Evolutionary conservation across 2,113 vertebrate species (phyloP).

Genomic region (Leptodactylus fuscus): DNA sequence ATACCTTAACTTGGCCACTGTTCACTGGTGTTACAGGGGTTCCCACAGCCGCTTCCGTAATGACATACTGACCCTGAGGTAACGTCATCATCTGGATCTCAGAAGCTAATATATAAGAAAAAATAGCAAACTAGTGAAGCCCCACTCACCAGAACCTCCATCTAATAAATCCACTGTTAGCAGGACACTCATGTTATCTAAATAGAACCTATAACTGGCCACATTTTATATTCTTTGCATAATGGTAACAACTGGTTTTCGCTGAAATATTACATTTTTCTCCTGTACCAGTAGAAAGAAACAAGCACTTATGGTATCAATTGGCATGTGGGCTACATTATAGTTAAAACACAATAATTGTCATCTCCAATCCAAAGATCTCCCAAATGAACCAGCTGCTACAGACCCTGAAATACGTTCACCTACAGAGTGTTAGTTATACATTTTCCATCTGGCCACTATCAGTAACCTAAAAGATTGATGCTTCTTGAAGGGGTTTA

Average conservation of each 20-base stretch:
- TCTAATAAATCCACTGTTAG: no score
- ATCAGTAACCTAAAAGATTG: background rate
- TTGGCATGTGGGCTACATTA: background rate
- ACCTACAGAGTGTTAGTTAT: no score
- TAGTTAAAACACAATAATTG: background rate
- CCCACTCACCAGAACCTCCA: background rate
- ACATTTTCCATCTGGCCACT: no score
- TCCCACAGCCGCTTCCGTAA: conserved; percentile 86
- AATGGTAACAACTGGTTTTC: no score
- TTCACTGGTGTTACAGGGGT: conserved; percentile 84
- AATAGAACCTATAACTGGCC: no score
- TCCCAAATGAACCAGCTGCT: background rate
- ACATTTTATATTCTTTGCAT: no score
- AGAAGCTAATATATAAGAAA: conserved; percentile 76
- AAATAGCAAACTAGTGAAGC: background rate
- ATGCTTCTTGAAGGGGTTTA: no score
- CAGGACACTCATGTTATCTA: no score
- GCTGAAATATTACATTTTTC: background rate
- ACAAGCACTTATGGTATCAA: background rate
- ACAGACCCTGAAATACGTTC: background rate
- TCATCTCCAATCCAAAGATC: no score
- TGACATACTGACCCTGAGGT: conserved; percentile 93
- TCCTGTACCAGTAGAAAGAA: no score
- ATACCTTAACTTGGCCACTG: conserved; percentile 92
- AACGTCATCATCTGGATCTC: conserved; percentile 94